These are phyloP conservation scores for Xiphophorus birchmanni DNA, from an alignment of 2,797 vertebrate species.

Conservation along the genomic window DNA sequence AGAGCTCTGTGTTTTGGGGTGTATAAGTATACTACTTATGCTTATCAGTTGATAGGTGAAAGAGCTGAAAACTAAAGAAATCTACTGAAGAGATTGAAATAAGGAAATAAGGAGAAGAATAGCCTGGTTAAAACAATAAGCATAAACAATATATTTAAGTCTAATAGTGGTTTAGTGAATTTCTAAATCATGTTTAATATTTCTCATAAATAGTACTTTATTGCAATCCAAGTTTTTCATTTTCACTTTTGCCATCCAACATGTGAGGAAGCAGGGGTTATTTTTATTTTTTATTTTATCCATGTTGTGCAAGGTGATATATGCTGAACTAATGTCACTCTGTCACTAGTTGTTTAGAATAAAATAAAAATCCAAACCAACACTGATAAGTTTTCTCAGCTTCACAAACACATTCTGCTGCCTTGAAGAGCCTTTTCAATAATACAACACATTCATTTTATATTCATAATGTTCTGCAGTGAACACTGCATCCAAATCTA, in stretches of 20 bases:
- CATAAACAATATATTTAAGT: neutral
- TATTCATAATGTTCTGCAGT: conserved; percentile 72
- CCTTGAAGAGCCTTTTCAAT: conserved; percentile 68
- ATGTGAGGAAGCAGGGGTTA: neutral
- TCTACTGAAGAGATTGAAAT: neutral
- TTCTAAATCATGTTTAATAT: neutral
- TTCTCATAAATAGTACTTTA: neutral
- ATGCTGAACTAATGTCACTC: neutral
- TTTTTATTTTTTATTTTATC: neutral
- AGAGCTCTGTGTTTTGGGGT: neutral
- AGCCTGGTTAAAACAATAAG: neutral
- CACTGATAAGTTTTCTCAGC: conserved; percentile 35
- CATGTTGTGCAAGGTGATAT: neutral
- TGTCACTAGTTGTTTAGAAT: conserved; percentile 7
- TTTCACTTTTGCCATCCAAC: neutral
- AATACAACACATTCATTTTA: conserved; percentile 76
- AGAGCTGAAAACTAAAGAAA: neutral
- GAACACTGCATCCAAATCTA: conserved; percentile 69
- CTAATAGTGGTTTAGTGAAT: too few relatives aligned
- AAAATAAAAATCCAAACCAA: conserved; percentile 23
- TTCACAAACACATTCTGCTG: conserved; percentile 45
- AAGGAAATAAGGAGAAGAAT: neutral
- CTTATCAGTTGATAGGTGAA: neutral
- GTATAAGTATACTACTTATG: neutral
- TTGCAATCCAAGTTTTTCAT: neutral